Evolutionary conservation across 1,140 invertebrate genomes (phyloP), one percentile per base, ranked within the genome.

Genomic region (Brachionus paranguensis): DNA sequence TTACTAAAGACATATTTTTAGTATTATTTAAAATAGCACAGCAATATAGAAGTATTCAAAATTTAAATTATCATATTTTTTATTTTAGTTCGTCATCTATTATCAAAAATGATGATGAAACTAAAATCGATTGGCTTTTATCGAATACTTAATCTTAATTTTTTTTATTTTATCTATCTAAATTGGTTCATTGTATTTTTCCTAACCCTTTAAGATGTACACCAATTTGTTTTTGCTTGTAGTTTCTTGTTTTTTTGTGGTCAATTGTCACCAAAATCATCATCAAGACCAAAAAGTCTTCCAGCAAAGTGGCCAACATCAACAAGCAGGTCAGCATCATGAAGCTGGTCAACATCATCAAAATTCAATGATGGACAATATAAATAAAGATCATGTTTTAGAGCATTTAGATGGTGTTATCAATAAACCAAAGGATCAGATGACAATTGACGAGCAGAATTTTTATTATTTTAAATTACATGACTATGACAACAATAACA

Each of bases 391-490:
- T 3, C 78, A 81, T 64, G 78, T 81, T 41, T 81, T 81, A 8
- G 78, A 81, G 64, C 78, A 83, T 24, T 55, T 83, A 33, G 81
- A 83, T 17, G 81, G 81, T 53, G 41, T 70, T 55, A 83, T 83
- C 4, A 83, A 68, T 41, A 83, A 83, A 53, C 81, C 81, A 5
- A 83, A 83, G 55, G 83, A 84, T 64, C 68, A 84, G 33, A 74
- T 84, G 68, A 74, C 83, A 24, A n/a, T 43, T 24, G 83, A 84
- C 20, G 83, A 84, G 12, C 83, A 84, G 47, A 84, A 84, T 74
- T 84, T 84, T 20, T 84, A 74, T n/a, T 84, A 84, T 84, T 84
- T 84, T 33, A 84, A 84, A 84, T 53, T 84, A 27, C 83, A 84
- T 78, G 83, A 84, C 20, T 74, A 55, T 24, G 68, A 84, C 60